Evolutionary conservation across 2,113 vertebrate genomes (phyloP).

Genomic region (Tinamus guttatus): DNA sequence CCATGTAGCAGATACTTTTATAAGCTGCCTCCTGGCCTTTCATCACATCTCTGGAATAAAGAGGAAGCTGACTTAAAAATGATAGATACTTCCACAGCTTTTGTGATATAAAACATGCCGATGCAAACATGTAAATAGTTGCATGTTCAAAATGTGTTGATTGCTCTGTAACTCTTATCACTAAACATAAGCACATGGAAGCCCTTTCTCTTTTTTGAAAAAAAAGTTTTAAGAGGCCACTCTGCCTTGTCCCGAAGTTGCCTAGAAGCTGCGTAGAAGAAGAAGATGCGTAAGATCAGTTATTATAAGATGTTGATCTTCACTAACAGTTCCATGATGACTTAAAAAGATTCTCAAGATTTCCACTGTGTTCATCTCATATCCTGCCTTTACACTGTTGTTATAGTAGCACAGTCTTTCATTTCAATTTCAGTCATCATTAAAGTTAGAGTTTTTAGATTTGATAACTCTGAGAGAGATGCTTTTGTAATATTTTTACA

Average conservation of each 20-base stretch:
- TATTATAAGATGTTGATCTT: neutral
- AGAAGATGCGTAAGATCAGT: neutral
- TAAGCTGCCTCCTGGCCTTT: neutral
- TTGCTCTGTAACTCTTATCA: neutral
- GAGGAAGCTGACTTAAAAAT: neutral
- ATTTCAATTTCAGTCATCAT: neutral
- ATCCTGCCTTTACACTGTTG: neutral
- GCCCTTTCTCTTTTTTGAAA: neutral
- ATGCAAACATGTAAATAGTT: neutral
- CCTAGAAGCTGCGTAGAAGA: too few species aligned
- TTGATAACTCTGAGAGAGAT: neutral
- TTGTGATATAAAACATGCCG: neutral
- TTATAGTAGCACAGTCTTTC: neutral
- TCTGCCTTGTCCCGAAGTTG: neutral
- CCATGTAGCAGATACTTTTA: neutral
- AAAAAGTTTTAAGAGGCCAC: neutral
- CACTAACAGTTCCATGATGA: neutral
- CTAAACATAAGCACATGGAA: neutral
- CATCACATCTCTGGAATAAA: neutral
- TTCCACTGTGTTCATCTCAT: neutral
- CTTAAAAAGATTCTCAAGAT: neutral
- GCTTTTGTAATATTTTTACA: neutral
- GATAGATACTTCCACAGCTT: neutral
- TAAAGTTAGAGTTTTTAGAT: neutral
- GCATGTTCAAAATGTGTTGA: neutral